Evolutionary conservation across 2,113 vertebrate genomes (phyloP), one percentile per base, ranked within the genome.

Genomic region (Scortum barcoo): DNA sequence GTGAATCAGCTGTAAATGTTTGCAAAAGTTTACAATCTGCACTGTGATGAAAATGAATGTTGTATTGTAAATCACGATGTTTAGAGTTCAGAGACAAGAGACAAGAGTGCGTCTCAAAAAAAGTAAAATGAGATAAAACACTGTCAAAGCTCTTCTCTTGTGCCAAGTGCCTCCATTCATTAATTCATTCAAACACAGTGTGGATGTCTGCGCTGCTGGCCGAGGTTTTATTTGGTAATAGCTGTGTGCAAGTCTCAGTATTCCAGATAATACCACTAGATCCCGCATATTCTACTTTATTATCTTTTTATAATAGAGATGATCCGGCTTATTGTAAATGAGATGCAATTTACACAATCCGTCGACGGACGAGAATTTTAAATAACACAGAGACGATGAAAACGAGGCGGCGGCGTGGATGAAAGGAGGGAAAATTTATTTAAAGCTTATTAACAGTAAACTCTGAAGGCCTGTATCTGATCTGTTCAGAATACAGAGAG

Each of bases 271-370:
- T 50, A 36, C 26, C 14, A 56, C n/a, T 4, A 67, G 26, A 76
- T 78, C 36, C 20, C 10, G n/a, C 36, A 53, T 66, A 53, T 42
- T 40, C 28, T 22, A 69, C 63, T 57, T 56, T 8, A 48, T 16
- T 22, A n/a, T n/a, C 44, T 19, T 28, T 53, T 28, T 28, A 6
- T 40, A 57, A 71, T 4, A n/a, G 44, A 65, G 62, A 74, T 74
- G 28, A 81, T 81, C 67, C 42, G 22, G 62, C 48, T 84, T 81
- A 73, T 7, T 38, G 50, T 66, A 81, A 65, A 80, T 22, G 56
- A 40, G 6, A 44, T 48, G 5, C 24, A 56, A 75, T 58, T 63
- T 44, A 68, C 30, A 28, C 14, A 22, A 20, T 36, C 51, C 30
- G 22, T 8, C 5, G 19, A 3, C 20, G 42, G 40, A 60, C 28